A percentile compares a stretch with the other conserved stretches of the same genome.
These are phyloP conservation scores for Sebastes taczanowskii DNA, from an alignment of 2,797 vertebrate genomes.

Conservation along the genomic window DNA sequence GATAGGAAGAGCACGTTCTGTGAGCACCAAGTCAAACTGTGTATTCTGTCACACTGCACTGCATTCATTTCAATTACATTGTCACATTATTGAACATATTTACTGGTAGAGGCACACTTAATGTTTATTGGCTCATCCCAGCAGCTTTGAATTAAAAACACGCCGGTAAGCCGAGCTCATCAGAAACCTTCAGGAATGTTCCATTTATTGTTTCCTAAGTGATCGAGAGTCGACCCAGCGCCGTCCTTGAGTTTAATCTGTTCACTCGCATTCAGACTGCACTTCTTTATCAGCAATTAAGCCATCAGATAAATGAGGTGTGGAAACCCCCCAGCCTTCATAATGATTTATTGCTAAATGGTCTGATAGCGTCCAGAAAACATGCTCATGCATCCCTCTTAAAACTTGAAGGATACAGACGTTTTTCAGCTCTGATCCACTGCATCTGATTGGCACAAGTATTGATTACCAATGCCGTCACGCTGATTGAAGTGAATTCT, in stretches of 20 bases:
- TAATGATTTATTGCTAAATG: slow-evolving; percentile 56
- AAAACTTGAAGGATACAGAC: background rate
- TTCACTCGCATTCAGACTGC: slow-evolving; percentile 59
- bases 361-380: slow-evolving; percentile 34
- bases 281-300: slow-evolving; percentile 70
- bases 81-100: slow-evolving; percentile 8
- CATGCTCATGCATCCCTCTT: slow-evolving; percentile 1
- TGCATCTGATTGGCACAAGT: slow-evolving; percentile 24
- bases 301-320: slow-evolving; percentile 69
- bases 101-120: background rate
- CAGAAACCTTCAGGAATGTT: slow-evolving; percentile 14
- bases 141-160: slow-evolving; percentile 27
- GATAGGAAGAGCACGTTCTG: background rate
- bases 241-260: slow-evolving; percentile 63
- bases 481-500: slow-evolving; percentile 58
- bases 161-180: background rate
- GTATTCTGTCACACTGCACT: background rate
- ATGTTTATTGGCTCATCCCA: slow-evolving; percentile 18
- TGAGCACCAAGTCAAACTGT: background rate
- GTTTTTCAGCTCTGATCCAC: slow-evolving; percentile 10
- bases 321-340: slow-evolving; percentile 41
- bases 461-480: slow-evolving; percentile 43
- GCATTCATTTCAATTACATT: background rate
- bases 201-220: slow-evolving; percentile 26
- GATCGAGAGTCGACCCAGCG: slow-evolving; percentile 33